A percentile compares a stretch with the other conserved stretches of the same genome.
Evolutionary conservation across 2,888 invertebrate species (phyloP).

Genomic region (Mystacides longicornis): DNA sequence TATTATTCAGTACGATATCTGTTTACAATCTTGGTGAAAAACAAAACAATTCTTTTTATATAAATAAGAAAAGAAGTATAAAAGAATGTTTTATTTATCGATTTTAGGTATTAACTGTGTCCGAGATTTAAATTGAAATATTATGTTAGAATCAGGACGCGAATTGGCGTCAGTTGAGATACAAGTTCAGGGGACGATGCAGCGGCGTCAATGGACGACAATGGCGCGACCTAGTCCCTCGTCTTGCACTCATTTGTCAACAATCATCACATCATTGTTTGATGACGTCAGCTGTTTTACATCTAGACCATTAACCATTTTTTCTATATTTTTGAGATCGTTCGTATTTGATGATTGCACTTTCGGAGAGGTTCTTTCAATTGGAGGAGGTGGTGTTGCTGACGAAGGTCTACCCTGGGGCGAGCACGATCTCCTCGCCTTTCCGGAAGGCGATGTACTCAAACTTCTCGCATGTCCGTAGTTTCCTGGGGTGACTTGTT

Average conservation of each 20-base stretch:
- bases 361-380: constrained; percentile 39
- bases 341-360: constrained; percentile 55
- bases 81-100: not conserved
- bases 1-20: too few relatives aligned
- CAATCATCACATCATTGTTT: constrained; percentile 23
- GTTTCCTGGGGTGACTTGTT: constrained; percentile 75
- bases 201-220: constrained; percentile 15
- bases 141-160: too few relatives aligned
- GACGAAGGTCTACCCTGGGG: constrained; percentile 52
- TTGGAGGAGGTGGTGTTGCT: constrained; percentile 48
- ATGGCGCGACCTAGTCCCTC: constrained; percentile 22
- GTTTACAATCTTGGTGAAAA: too few relatives aligned
- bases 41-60: too few relatives aligned
- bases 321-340: constrained; percentile 92
- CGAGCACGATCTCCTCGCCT: constrained; percentile 40
- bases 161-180: too few relatives aligned
- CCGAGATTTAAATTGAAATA: not conserved
- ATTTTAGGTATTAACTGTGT: not conserved
- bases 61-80: not conserved
- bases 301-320: constrained; percentile 94
- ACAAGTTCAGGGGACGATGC: not conserved
- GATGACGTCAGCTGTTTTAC: constrained; percentile 53
- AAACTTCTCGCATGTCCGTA: constrained; percentile 52
- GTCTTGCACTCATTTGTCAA: constrained; percentile 25
- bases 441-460: constrained; percentile 52